Conservation (phyloP, 2,113 vertebrate species). For the Pyxicephalus adspersus region DNA sequence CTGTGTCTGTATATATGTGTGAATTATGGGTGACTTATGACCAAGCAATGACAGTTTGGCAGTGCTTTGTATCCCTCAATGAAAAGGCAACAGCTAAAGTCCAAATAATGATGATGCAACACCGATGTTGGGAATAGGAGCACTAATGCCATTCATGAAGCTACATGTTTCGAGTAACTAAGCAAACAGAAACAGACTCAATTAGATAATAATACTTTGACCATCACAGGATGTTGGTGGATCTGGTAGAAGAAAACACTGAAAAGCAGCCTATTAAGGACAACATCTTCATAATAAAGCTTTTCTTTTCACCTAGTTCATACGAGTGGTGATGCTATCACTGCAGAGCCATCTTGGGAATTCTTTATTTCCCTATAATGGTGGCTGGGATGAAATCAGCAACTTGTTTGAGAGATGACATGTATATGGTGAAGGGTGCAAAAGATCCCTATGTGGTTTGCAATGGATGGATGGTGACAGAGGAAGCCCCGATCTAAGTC, state of each 20-base stretch:
- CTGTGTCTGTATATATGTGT: no score
- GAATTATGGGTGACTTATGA: no score
- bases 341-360: slow-evolving; percentile 1
- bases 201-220: slow-evolving; percentile 30
- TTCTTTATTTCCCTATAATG: background rate
- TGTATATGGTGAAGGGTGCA: background rate
- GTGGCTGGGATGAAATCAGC: background rate
- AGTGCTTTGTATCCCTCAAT: background rate
- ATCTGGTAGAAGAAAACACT: background rate
- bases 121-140: slow-evolving; percentile 12
- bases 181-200: slow-evolving; percentile 2
- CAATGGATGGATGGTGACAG: background rate
- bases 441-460: background rate
- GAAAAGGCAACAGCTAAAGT: background rate
- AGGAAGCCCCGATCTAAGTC: slow-evolving; percentile 22
- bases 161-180: background rate
- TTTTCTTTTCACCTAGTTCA: background rate
- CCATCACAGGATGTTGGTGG: slow-evolving; percentile 28
- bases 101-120: background rate
- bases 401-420: background rate
- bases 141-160: background rate
- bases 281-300: slow-evolving; percentile 13
- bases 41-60: background rate
- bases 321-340: background rate
- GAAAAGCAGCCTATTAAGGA: background rate